phyloP scores from a whole-genome alignment of 2,113 vertebrate species.

The Oplegnathus fasciatus region DNA sequence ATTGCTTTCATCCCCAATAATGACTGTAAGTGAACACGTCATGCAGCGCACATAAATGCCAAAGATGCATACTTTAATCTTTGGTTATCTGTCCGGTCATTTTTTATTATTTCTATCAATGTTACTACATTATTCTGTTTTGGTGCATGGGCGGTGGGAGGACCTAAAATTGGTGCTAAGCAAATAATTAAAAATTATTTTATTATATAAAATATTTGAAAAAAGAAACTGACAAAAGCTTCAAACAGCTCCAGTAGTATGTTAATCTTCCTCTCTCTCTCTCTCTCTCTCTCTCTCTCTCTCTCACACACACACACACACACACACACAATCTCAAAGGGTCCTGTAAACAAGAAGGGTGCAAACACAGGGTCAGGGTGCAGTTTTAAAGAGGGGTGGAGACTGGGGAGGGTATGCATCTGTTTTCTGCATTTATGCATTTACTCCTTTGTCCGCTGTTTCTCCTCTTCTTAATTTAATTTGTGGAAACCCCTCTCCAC shows the following conservation, averaged over 20 bases:
- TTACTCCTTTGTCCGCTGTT: slow-evolving; percentile 82
- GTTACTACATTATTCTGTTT: background rate
- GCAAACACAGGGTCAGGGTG: slow-evolving; percentile 62
- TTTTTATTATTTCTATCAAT: background rate
- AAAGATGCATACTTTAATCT: background rate
- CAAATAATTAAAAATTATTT: background rate
- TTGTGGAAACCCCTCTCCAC: slow-evolving; percentile 74
- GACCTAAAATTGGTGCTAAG: background rate
- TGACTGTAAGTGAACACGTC: background rate
- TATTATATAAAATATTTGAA: background rate
- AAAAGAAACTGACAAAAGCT: background rate
- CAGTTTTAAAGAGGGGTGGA: slow-evolving; percentile 74
- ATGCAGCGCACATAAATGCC: background rate
- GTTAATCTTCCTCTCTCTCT: background rate
- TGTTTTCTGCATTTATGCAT: slow-evolving; percentile 89
- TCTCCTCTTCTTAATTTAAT: slow-evolving; percentile 73
- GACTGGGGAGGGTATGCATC: slow-evolving; percentile 83
- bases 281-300: background rate
- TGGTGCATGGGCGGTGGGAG: background rate
- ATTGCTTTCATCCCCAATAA: background rate
- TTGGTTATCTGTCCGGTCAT: background rate
- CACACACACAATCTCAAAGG: background rate
- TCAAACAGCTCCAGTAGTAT: background rate
- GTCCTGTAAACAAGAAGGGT: slow-evolving; percentile 53
- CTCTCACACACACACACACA: background rate